Evolutionary conservation across 2,113 vertebrate genomes (phyloP), one percentile per base, ranked within the genome.

Genomic region (Typhlomys cinereus): DNA sequence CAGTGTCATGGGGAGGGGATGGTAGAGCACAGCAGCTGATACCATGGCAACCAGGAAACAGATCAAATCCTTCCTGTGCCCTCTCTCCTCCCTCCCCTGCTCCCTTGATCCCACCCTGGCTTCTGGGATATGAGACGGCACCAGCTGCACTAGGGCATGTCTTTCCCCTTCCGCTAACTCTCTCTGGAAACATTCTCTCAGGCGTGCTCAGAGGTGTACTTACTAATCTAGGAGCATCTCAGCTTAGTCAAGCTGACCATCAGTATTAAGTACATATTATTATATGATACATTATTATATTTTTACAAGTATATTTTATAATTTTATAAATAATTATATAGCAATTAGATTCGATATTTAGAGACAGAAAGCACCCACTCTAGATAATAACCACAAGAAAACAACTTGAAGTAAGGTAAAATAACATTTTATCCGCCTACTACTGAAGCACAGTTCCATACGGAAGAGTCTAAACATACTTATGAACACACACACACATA

Each of bases 331-430:
- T 71, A 18, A 52, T 71, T 73, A 11, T 48, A 25, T 48, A 76
- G 20, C 2, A 46, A n/a, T 67, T 81, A 69, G 89, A 87, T 88
- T 90, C 34, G 34, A 0, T 48, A 57, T 74, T 66, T 92, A 57
- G 74, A 39, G 87, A 82, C 54, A 89, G 31, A 91, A 62, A 69
- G 20, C 7, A 61, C n/a, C n/a, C n/a, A n/a, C 50, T 54, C 7
- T 57, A n/a, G 76, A 34, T 50, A 64, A 94, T 12, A 21, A 18
- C n/a, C 70, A n/a, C n/a, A 85, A 73, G 25, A 67, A 95, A 86
- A 52, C 25, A 93, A 27, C 13, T 29, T 89, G 5, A 73, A 90
- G n/a, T 64, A 75, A 95, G 64, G 25, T 7, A 44, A 90, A 71
- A 78, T 84, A 79, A 88, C 39, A 67, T 48, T 61, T 66, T 61